These are phyloP conservation scores for Syngnathus typhle DNA, from an alignment of 2,113 vertebrate genomes.

Conservation along the genomic window DNA sequence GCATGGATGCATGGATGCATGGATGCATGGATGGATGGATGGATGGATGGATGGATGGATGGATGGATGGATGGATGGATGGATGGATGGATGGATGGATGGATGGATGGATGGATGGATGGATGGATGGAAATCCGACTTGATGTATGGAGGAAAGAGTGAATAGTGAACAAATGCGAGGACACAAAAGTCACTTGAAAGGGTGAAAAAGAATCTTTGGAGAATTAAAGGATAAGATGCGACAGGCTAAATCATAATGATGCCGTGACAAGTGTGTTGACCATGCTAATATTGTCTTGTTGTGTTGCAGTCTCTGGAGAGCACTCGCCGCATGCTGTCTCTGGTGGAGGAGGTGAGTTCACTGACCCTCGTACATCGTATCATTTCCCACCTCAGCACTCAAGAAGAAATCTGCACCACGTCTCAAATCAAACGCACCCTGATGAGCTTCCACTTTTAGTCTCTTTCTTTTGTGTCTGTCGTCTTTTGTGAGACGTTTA, in stretches of 20 bases:
- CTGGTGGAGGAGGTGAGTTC: constrained; percentile 96
- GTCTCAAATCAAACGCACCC: background rate
- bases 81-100: background rate
- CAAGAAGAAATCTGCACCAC: background rate
- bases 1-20: constrained; percentile 11
- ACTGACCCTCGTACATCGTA: background rate
- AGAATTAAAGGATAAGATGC: background rate
- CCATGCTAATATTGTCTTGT: constrained; percentile 4
- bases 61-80: background rate
- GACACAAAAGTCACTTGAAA: background rate
- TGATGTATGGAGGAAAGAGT: constrained; percentile 1
- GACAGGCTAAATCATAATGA: background rate
- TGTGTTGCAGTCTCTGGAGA: constrained; percentile 85
- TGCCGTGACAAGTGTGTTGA: background rate
- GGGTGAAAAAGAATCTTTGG: background rate
- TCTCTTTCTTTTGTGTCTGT: background rate
- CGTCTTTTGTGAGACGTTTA: background rate
- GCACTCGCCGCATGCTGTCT: constrained; percentile 96
- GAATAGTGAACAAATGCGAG: constrained; percentile 1
- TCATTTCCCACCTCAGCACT: background rate
- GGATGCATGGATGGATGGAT: background rate
- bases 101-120: background rate
- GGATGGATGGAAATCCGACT: constrained; percentile 2
- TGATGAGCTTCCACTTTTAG: background rate
- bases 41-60: background rate